Base-by-base conservation (phyloP, 1,140 invertebrate species). In the Micrasema minimum region DNA sequence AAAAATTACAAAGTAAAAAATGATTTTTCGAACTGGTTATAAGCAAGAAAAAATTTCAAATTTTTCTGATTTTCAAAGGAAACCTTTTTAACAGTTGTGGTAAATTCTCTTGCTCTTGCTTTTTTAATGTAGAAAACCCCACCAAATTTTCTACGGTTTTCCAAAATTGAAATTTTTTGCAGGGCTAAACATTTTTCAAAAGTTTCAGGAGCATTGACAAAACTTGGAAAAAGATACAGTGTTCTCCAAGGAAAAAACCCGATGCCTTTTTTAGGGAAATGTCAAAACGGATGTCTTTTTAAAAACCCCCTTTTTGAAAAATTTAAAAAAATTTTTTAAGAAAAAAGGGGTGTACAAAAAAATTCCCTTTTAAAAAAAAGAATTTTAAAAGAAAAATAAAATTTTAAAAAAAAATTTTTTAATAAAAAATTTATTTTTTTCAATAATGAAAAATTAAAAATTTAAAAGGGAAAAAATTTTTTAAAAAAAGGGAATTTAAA, bases 181-280 rank as follows among this genome's bases (percentile, higher is more conserved):
- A 91, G 89, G 90, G 74, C 84, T 78, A 26, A 83, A 85, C 69
- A 84, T 89, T 10, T 91, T 92, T 71, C 90, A 91, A 76, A 92
- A 88, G 86, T 84, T 90, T 23, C 90, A 87, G 23, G 90, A 88
- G 1, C 71, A 92, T 31, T 76, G 85, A 26, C 75, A 86, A 20
- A 86, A 85, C 41, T 77, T 91, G 31, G 83, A 85, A 3, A 73
- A 82, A 43, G 82, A 87, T 1, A 79, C 82, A 67, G 75, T 92
- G 4, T 72, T 80, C 11, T 73, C 79, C 5, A 76, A 90, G 53
- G 76, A 90, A 81, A 81, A 62, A 82, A 86, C 72, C 80, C 92
- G 43, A 80, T 93, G 75, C 85, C 88, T 14, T 88, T 90, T 7
- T 76, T 93, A 82, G 91, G 69, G 91, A 92, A 80, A 84, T 89